A percentile compares a stretch with the other conserved stretches of the same genome.
phyloP scores from a whole-genome alignment of 2,888 invertebrate species.

The Melanchra persicariae region DNA sequence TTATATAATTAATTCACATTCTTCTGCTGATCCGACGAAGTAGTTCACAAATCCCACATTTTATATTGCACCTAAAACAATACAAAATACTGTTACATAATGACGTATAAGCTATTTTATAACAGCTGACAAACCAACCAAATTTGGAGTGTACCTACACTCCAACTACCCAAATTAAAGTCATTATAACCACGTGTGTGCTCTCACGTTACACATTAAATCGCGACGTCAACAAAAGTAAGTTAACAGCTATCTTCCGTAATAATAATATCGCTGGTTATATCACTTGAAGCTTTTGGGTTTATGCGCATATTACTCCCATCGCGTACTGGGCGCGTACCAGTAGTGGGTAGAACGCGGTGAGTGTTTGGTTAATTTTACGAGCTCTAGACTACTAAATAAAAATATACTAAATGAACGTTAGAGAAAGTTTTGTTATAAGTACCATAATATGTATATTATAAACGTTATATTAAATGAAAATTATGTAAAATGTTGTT shows the following conservation, averaged over 20 bases:
- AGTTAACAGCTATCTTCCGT: constrained; percentile 71
- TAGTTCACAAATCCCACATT: too few species aligned
- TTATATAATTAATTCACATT: too few species aligned
- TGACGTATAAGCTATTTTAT: too few species aligned
- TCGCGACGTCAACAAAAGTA: constrained; percentile 68
- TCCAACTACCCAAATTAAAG: constrained; percentile 13
- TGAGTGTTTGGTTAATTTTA: constrained; percentile 21
- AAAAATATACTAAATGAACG: too few species aligned
- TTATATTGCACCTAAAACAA: too few species aligned
- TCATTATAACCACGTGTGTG: constrained; percentile 6
- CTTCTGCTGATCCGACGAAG: too few species aligned
- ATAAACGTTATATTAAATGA: too few species aligned
- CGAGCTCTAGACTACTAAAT: background rate
- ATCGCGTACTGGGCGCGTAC: constrained; percentile 60
- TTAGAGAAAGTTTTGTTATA: too few species aligned
- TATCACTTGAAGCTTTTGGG: constrained; percentile 77
- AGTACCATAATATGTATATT: too few species aligned
- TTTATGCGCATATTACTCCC: constrained; percentile 76
- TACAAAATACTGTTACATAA: too few species aligned
- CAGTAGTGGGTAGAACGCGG: constrained; percentile 60
- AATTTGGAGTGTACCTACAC: background rate
- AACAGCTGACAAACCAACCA: background rate
- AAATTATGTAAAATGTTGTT: too few species aligned
- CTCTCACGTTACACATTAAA: constrained; percentile 63
- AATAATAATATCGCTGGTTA: constrained; percentile 75